Conservation (phyloP, 37 sponge, comb jelly and placozoan species). For the Haliclona indistincta region DNA sequence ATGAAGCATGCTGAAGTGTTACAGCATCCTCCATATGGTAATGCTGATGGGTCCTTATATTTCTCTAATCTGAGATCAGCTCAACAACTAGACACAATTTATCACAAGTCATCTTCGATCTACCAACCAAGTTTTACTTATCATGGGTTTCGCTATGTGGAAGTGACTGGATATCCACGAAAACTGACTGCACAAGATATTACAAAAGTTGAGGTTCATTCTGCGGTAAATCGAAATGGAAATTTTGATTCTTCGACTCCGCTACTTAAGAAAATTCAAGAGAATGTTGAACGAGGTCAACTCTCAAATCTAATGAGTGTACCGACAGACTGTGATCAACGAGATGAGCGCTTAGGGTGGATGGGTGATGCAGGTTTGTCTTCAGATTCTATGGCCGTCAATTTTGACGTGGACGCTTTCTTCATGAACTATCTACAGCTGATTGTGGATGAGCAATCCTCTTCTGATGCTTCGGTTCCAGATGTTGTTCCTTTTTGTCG, state of each 20-base stretch:
- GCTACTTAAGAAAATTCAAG: constrained; percentile 49
- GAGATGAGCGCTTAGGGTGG: constrained; percentile 79
- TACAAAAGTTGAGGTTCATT: constrained; percentile 19
- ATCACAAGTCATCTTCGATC: constrained; percentile 8
- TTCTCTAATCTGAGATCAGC: constrained; percentile 55
- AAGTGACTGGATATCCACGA: constrained; percentile 41
- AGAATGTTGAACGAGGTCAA: constrained; percentile 40
- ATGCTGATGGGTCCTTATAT: constrained; percentile 48
- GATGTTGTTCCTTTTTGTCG: constrained; percentile 73
- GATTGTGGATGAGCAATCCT: constrained; percentile 50
- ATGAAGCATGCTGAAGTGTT: constrained; percentile 59
- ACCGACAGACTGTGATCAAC: constrained; percentile 64
- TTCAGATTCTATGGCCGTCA: constrained; percentile 56
- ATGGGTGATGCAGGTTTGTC: constrained; percentile 82
- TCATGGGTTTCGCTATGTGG: constrained; percentile 73
- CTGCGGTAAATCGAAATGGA: constrained; percentile 21
- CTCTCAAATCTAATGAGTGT: constrained; percentile 75
- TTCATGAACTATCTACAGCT: constrained; percentile 30
- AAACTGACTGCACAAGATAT: constrained; percentile 39
- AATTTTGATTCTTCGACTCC: constrained; percentile 35
- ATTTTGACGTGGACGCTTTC: constrained; percentile 60
- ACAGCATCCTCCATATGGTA: constrained; percentile 61
- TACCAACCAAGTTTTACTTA: constrained; percentile 70
- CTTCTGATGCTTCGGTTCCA: constrained; percentile 48
- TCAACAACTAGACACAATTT: constrained; percentile 35